Conservation (phyloP, 2,888 invertebrate species). For the Amphipoea oculea region DNA sequence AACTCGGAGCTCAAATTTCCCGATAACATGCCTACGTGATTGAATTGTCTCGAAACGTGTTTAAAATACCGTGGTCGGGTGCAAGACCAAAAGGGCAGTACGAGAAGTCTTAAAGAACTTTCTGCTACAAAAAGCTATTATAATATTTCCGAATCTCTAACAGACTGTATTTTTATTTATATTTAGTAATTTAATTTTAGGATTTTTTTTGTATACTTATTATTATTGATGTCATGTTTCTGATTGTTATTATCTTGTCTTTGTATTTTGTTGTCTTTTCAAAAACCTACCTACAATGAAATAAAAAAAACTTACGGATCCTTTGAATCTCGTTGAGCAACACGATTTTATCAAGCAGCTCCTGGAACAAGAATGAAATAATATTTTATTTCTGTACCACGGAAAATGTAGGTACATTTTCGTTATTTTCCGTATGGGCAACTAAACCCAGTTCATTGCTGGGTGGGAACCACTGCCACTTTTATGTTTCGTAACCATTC, state of each 20-base stretch:
- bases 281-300: background rate
- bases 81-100: background rate
- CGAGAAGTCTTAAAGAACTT: background rate
- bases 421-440: background rate
- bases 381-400: background rate
- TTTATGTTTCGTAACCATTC: too few relatives aligned
- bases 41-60: background rate
- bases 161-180: background rate
- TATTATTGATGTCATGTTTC: too few relatives aligned
- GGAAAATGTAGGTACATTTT: background rate
- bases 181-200: too few relatives aligned
- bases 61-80: too few relatives aligned
- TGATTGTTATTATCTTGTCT: too few relatives aligned
- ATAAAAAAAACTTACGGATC: slow-evolving; percentile 6
- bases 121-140: background rate
- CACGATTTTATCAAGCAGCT: slow-evolving; percentile 8
- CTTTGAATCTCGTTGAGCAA: slow-evolving; percentile 9
- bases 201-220: too few relatives aligned
- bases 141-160: background rate
- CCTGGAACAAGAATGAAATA: slow-evolving; percentile 14
- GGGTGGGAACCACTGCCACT: too few relatives aligned
- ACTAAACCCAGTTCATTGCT: background rate
- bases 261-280: too few relatives aligned
- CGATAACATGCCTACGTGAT: too few relatives aligned
- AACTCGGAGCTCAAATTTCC: background rate